A percentile compares a stretch with the other conserved stretches of the same genome.
Conservation (phyloP, 2,113 vertebrate genomes). For the Larimichthys polyactis region DNA sequence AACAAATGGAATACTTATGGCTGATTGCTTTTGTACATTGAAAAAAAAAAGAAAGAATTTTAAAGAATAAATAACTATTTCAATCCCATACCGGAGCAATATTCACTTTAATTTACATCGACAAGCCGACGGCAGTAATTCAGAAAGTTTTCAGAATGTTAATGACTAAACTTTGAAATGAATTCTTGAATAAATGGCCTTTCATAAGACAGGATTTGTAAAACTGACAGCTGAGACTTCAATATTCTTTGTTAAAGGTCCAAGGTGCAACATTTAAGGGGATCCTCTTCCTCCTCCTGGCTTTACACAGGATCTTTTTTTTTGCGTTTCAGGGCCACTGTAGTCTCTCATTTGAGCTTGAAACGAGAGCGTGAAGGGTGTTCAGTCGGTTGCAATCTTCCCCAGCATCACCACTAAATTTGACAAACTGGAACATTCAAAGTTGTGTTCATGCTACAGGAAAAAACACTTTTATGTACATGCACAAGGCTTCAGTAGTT, state of each 20-base stretch:
- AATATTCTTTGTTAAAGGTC: not conserved
- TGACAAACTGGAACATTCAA: no score
- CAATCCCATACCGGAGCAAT: not conserved
- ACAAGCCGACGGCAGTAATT: constrained; percentile 1
- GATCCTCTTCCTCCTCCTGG: no score
- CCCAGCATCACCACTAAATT: no score
- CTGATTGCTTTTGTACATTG: not conserved
- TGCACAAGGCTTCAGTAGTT: no score
- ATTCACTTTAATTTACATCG: not conserved
- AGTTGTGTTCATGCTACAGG: not conserved
- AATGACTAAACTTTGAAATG: constrained; percentile 15
- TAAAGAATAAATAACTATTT: not conserved
- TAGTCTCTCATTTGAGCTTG: no score
- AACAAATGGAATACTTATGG: constrained; percentile 8
- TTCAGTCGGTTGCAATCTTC: no score
- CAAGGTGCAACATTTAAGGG: no score
- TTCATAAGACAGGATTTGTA: not conserved
- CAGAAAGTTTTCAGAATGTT: constrained; percentile 9
- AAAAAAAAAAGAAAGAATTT: not conserved
- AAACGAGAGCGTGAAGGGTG: no score
- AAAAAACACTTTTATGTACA: not conserved
- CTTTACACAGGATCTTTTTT: no score
- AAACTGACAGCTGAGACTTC: not conserved
- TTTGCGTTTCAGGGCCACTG: no score
- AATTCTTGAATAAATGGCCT: not conserved